phyloP scores from a whole-genome alignment of 2,888 invertebrate genomes.

The Mythimna loreyi region DNA sequence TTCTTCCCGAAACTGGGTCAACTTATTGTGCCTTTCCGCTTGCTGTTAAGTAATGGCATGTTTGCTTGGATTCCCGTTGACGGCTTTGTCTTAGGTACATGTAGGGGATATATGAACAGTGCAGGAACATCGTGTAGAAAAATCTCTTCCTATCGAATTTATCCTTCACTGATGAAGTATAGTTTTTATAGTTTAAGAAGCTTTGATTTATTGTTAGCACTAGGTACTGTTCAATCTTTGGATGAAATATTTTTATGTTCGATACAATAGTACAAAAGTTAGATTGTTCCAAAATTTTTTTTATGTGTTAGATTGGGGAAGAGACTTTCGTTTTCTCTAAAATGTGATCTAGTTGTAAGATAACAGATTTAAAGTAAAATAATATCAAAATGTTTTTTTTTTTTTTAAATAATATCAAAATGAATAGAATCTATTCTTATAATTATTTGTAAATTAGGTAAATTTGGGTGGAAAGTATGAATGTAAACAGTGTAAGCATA shows the following conservation, averaged over 20 bases:
- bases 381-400: background rate
- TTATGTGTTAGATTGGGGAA: no score
- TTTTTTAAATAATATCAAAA: background rate
- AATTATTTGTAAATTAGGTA: no score
- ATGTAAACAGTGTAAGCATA: no score
- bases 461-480: no score
- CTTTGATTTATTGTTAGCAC: no score
- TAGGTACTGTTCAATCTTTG: no score
- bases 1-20: slow-evolving; percentile 71
- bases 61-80: slow-evolving; percentile 57
- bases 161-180: no score
- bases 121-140: background rate
- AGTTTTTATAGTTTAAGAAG: background rate
- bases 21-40: slow-evolving; percentile 69
- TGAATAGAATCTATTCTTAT: background rate
- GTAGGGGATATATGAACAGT: slow-evolving; percentile 9
- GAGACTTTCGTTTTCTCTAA: no score
- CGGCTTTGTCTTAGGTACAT: slow-evolving; percentile 34
- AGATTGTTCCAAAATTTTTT: no score
- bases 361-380: background rate
- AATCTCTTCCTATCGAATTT: no score
- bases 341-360: background rate
- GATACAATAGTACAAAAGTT: no score
- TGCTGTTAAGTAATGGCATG: slow-evolving; percentile 64
- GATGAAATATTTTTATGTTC: no score